Percentiles rank a stretch among this genome's conserved stretches.
Evolutionary conservation across 1,140 invertebrate genomes (phyloP).

Genomic region (Drosophila persimilis): DNA sequence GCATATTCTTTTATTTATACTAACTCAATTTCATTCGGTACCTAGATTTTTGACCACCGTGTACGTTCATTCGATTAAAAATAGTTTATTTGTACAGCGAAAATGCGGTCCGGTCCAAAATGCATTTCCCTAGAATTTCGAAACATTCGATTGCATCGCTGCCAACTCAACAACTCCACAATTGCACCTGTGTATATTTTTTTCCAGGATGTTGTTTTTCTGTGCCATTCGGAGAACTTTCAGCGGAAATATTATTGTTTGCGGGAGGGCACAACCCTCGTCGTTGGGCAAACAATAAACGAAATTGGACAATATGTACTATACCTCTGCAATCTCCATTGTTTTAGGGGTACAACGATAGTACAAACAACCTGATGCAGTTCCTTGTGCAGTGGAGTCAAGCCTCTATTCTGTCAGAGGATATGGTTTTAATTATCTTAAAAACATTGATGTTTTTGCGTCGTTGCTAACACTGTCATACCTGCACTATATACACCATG

Average conservation of each 20-base stretch:
- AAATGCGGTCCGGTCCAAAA: constrained; percentile 1
- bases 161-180: constrained; percentile 1
- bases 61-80: constrained; percentile 32
- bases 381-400: too few relatives aligned
- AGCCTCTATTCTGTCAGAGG: too few relatives aligned
- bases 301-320: background rate
- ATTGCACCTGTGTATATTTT: background rate
- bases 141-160: constrained; percentile 34
- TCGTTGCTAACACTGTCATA: too few relatives aligned
- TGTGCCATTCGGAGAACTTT: constrained; percentile 14
- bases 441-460: too few relatives aligned
- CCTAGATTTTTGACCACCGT: background rate
- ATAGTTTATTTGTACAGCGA: constrained; percentile 9
- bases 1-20: too few relatives aligned
- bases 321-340: constrained; percentile 1
- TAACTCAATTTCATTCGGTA: too few relatives aligned
- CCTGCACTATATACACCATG: too few relatives aligned
- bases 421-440: too few relatives aligned
- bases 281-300: constrained; percentile 19
- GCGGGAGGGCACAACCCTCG: background rate
- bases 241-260: constrained; percentile 29
- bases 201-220: constrained; percentile 23
- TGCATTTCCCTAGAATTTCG: constrained; percentile 27
- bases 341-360: background rate
- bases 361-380: too few relatives aligned